These are phyloP conservation scores for Thoracochromis brauschi DNA, from an alignment of 2,113 vertebrate species.

Conservation along the genomic window DNA sequence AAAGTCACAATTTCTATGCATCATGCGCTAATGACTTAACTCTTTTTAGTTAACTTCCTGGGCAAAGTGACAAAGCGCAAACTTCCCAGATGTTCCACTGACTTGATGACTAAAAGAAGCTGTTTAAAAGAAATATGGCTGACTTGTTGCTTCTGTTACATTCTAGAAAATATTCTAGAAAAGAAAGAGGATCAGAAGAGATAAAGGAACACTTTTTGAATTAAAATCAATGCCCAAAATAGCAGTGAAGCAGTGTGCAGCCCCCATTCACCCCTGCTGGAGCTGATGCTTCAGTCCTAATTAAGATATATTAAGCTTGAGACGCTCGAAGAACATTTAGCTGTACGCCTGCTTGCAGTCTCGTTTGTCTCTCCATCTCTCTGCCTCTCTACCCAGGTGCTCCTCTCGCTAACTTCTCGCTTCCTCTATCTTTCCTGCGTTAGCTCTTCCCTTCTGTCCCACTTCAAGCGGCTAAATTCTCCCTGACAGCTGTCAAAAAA, in stretches of 20 bases:
- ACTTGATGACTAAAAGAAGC: neutral
- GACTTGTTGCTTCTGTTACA: neutral
- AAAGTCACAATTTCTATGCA: neutral
- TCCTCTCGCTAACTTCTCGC: neutral
- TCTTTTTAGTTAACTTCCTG: neutral
- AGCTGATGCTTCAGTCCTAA: neutral
- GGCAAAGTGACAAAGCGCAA: fast-evolving
- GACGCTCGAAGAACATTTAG: neutral
- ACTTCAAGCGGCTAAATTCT: neutral
- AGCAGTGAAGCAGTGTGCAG: neutral
- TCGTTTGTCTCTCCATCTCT: neutral
- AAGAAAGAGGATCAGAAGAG: neutral
- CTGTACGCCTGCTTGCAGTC: neutral
- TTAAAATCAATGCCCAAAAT: neutral
- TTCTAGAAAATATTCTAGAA: neutral
- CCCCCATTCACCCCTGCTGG: neutral
- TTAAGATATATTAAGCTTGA: neutral
- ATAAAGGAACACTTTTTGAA: neutral
- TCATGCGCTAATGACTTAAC: neutral
- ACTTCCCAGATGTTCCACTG: neutral
- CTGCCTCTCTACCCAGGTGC: neutral
- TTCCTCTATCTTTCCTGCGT: neutral
- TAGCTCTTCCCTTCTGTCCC: neutral
- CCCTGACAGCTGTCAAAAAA: neutral
- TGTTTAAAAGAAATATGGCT: neutral